phyloP scores from a whole-genome alignment of 2,888 invertebrate species.

The Invenusta paracnida region DNA sequence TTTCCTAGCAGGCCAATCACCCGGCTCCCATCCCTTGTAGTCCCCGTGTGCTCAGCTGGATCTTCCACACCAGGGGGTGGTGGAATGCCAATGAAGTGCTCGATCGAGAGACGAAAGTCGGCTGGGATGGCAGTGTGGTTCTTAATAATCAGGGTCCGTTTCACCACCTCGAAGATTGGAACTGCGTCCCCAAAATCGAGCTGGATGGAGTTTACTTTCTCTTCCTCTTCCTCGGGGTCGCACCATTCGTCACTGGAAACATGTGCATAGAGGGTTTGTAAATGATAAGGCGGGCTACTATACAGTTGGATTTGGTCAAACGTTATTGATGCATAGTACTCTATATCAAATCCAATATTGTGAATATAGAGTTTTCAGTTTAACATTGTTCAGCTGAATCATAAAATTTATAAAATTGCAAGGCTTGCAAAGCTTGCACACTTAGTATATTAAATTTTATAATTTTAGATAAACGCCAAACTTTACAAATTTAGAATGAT shows the following conservation, averaged over 20 bases:
- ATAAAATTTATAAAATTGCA: too few relatives aligned
- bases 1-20: constrained; percentile 49
- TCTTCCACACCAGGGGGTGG: constrained; percentile 49
- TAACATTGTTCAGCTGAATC: too few relatives aligned
- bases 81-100: constrained; percentile 51
- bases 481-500: too few relatives aligned
- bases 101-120: constrained; percentile 50
- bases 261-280: neutral
- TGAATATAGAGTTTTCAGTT: too few relatives aligned
- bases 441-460: too few relatives aligned
- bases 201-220: neutral
- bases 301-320: too few relatives aligned
- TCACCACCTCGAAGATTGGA: constrained; percentile 48
- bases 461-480: too few relatives aligned
- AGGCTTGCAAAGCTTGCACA: too few relatives aligned
- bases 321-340: too few relatives aligned
- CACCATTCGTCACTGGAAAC: neutral
- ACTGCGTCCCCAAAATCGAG: constrained; percentile 53
- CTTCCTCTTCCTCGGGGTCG: neutral
- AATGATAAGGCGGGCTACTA: too few relatives aligned
- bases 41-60: constrained; percentile 16
- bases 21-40: neutral
- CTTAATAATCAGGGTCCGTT: constrained; percentile 51
- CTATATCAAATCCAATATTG: too few relatives aligned
- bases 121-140: constrained; percentile 56